A percentile compares a stretch with the other conserved stretches of the same genome.
Evolutionary conservation across 2,113 vertebrate species (phyloP).

Genomic region (Edolisoma coerulescens): DNA sequence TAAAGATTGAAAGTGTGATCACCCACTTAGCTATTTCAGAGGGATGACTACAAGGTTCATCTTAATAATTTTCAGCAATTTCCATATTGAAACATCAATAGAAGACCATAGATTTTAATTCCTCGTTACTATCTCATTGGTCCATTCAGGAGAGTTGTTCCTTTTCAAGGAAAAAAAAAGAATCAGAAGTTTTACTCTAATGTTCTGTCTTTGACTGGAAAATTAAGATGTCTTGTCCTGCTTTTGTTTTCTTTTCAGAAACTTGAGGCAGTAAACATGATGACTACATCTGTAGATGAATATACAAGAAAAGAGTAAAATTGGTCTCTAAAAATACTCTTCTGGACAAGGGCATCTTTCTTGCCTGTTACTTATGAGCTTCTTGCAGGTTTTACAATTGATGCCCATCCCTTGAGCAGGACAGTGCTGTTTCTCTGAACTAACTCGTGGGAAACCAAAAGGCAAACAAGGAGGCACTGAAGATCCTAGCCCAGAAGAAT

Average conservation of each 20-base stretch:
- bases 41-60: background rate
- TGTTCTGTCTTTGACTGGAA: background rate
- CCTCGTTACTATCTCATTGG: background rate
- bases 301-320: background rate
- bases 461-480: background rate
- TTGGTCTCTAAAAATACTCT: background rate
- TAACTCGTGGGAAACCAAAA: background rate
- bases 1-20: slow-evolving; percentile 1
- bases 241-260: background rate
- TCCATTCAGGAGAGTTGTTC: background rate
- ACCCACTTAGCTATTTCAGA: background rate
- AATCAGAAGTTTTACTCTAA: background rate
- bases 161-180: background rate
- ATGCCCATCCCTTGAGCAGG: background rate
- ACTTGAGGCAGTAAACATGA: background rate
- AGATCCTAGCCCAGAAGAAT: background rate
- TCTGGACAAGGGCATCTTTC: background rate
- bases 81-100: background rate
- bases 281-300: background rate
- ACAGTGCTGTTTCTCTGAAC: background rate
- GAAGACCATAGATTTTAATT: background rate
- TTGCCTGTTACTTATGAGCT: background rate
- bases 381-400: background rate
- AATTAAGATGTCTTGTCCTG: background rate
- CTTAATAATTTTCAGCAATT: slow-evolving; percentile 12